Conservation (phyloP, 2,888 invertebrate genomes). For the Ophion obscuratus region DNA sequence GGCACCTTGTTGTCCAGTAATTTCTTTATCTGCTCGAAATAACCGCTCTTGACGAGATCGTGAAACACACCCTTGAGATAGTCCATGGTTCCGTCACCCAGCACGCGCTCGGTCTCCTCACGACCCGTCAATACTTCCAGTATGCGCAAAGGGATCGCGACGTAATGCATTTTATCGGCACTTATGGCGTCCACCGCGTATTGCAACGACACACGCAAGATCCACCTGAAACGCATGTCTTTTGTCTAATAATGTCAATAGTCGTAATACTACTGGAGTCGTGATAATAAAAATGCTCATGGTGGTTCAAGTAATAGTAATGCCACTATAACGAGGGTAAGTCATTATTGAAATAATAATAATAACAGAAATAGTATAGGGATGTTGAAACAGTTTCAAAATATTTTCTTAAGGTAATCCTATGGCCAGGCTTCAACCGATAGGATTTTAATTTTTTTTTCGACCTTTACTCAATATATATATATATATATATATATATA, state of each 20-base stretch:
- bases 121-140: conserved; percentile 90
- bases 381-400: no score
- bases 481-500: no score
- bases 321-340: no score
- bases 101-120: conserved; percentile 79
- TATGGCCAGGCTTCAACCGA: no score
- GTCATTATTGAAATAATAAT: no score
- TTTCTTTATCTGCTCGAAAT: conserved; percentile 89
- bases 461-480: no score
- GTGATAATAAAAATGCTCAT: no score
- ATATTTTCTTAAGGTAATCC: no score
- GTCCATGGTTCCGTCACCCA: conserved; percentile 70
- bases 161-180: conserved; percentile 83
- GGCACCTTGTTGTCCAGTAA: conserved; percentile 90
- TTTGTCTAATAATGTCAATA: neutral
- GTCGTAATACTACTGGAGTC: no score
- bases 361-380: no score
- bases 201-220: conserved; percentile 86
- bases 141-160: conserved; percentile 91
- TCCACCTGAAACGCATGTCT: conserved; percentile 81
- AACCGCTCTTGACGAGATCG: conserved; percentile 83
- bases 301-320: no score
- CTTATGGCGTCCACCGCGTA: conserved; percentile 83
- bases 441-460: no score
- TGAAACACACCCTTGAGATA: conserved; percentile 80